Evolutionary conservation across 2,888 invertebrate genomes (phyloP).

Genomic region (Notocelia uddmanniana): DNA sequence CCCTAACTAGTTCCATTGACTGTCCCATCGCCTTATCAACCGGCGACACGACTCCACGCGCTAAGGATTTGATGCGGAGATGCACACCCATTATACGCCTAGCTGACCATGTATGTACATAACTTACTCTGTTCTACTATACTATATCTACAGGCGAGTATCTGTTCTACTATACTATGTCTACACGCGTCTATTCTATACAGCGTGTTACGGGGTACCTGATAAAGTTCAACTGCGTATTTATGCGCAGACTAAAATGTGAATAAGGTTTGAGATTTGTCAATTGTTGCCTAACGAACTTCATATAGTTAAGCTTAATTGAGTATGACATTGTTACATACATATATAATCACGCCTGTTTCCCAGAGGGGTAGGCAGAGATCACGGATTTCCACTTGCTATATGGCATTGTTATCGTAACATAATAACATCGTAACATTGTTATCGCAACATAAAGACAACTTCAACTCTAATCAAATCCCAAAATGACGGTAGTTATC

Average conservation of each 20-base stretch:
- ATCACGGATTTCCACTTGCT: too few species aligned
- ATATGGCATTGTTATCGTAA: too few species aligned
- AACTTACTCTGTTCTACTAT: not conserved
- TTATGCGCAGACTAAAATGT: not conserved
- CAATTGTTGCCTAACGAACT: not conserved
- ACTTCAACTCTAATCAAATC: not conserved
- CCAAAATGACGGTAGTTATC: not conserved
- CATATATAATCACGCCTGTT: too few species aligned
- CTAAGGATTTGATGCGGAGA: conserved; percentile 75
- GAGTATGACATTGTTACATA: too few species aligned
- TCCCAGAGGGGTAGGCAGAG: too few species aligned
- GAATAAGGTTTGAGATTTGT: not conserved
- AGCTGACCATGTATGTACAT: conserved; percentile 26
- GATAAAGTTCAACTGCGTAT: not conserved
- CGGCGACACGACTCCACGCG: conserved; percentile 72
- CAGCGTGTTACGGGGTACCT: not conserved
- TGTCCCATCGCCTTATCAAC: conserved; percentile 77
- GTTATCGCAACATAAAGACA: not conserved
- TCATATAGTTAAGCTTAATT: not conserved
- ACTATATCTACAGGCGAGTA: not conserved
- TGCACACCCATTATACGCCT: conserved; percentile 65
- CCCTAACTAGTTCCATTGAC: conserved; percentile 44
- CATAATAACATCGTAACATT: too few species aligned
- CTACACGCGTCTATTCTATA: not conserved
- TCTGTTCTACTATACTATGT: too few species aligned